Base-by-base conservation (phyloP, 2,888 invertebrate genomes). In the Hydroisotoma schaefferi region DNA sequence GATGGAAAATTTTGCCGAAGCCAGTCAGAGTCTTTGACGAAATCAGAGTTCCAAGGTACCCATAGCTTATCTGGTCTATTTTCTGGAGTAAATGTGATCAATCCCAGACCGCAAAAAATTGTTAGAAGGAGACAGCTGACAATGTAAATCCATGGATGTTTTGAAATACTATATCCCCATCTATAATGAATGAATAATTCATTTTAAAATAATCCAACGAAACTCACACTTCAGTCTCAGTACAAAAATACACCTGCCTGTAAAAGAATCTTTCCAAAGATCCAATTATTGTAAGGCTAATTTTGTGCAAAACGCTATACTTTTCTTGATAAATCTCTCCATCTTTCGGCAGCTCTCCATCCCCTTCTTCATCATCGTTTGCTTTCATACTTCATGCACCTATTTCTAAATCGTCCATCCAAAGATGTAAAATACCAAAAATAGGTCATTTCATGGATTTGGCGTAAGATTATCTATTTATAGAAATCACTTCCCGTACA, bases 21-120 rank as follows among this genome's bases (percentile, higher is more conserved):
- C 75, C 75, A 75, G 26, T 73, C 72, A 15, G 73, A 64, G 56
- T 74, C 73, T 54, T 68, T 63, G 1, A 73, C 68, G 60, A 73
- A 74, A 48, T 74, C 74, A 0, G 74, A 74, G 52, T 74, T 71
- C 62, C 72, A 70, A 2, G 75, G 75, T 38, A 75, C 74, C 75
- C 75, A 75, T 8, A 75, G 61, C 46, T 74, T 74, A 46, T 66
- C 65, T 1, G 73, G 73, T 2, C 71, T 53, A 38, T 70, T 70
- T 64, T 73, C 72, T 12, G 59, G 63, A 4, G 63, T 72, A 46
- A 73, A 73, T 15, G 59, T 57, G 8, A 73, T 6, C 6, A 70
- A 44, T 1, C 73, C 73, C 4, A 70, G 6, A 2, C 69, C 54
- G 43, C 66, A 73, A 10, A 60, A 25, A 18, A 59, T 28, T 3